Evolutionary conservation across 2,888 invertebrate species (phyloP).

Genomic region (Hypsopygia costalis): DNA sequence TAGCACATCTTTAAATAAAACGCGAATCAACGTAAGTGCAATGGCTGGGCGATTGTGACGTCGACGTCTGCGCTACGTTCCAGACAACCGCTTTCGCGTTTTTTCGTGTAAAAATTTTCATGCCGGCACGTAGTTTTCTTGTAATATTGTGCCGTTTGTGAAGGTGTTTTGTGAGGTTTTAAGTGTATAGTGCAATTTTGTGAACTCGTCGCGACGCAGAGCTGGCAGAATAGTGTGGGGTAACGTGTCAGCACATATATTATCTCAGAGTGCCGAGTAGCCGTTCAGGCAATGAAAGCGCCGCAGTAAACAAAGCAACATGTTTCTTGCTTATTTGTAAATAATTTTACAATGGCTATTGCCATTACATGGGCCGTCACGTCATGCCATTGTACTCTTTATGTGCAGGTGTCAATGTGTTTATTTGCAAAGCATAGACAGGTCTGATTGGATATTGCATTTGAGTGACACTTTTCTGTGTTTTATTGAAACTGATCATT

Average conservation of each 20-base stretch:
- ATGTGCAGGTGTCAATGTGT: slow-evolving; percentile 5
- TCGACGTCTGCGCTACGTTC: slow-evolving; percentile 30
- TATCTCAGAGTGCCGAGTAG: slow-evolving; percentile 16
- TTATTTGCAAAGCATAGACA: too few species aligned
- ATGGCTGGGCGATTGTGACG: slow-evolving; percentile 40
- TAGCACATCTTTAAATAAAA: slow-evolving; percentile 55
- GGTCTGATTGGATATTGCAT: too few species aligned
- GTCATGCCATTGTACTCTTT: slow-evolving; percentile 15
- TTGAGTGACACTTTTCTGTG: too few species aligned
- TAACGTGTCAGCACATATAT: slow-evolving; percentile 24
- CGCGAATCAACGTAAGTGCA: slow-evolving; percentile 39
- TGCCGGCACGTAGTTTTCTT: slow-evolving; percentile 60
- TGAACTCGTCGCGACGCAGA: slow-evolving; percentile 25
- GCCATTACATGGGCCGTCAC: neutral
- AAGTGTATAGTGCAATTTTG: slow-evolving; percentile 29
- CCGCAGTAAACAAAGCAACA: slow-evolving; percentile 59
- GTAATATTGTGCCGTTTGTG: slow-evolving; percentile 44
- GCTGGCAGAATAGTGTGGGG: slow-evolving; percentile 24
- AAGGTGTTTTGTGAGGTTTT: slow-evolving; percentile 43
- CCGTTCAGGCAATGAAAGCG: slow-evolving; percentile 28
- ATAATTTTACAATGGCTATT: slow-evolving; percentile 28
- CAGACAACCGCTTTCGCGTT: slow-evolving; percentile 38
- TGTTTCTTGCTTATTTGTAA: slow-evolving; percentile 55
- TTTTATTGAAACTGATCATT: too few species aligned
- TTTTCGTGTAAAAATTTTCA: slow-evolving; percentile 40